Base-by-base conservation (phyloP, 2,888 invertebrate species). In the Incurvaria masculella region DNA sequence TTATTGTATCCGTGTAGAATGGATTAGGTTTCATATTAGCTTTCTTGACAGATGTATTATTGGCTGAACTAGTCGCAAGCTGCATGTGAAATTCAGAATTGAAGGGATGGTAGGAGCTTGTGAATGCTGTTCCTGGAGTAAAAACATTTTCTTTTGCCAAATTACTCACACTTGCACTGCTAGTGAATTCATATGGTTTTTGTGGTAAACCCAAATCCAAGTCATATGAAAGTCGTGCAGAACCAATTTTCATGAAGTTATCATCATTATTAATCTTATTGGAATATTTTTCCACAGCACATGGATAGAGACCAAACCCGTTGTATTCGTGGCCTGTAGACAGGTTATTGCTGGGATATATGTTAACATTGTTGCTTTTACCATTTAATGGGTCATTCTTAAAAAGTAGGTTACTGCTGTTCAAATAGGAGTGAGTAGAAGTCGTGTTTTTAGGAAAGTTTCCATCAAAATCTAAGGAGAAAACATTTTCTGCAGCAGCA, bases 161-260 rank as follows among this genome's bases (percentile, higher is more conserved):
- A 1, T 68, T 67, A 48, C 65, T 68, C 1, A 69, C 51, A 47
- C 72, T 72, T 18, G 72, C 68, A 50, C 71, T 69, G 50, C 68
- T 74, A 1, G 74, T 72, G 52, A 78, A 78, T 57, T 78, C 78
- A 44, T 76, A 70, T 26, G 75, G 65, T 62, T 76, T 78, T 54
- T 78, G 78, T 1, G 78, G 75, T 78, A 78, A 78, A 14, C 78
- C 78, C 41, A 78, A 63, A 53, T 78, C 78, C 53, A 78, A 76
- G 52, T 78, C 78, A 49, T 78, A 78, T 2, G 78, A 76, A 55
- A 78, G 61, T 57, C 78, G 64, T 8, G 76, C 74, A 4, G 73
- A 70, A 2, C 70, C 72, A 45, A 75, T 72, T 62, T 78, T 78
- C 72, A 76, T 76, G 21, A 78, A 60, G 56, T 68, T 75, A 44